A percentile compares a stretch with the other conserved stretches of the same genome.
phyloP scores from a whole-genome alignment of 2,113 vertebrate genomes.

The cat (Felis catus) region DNA sequence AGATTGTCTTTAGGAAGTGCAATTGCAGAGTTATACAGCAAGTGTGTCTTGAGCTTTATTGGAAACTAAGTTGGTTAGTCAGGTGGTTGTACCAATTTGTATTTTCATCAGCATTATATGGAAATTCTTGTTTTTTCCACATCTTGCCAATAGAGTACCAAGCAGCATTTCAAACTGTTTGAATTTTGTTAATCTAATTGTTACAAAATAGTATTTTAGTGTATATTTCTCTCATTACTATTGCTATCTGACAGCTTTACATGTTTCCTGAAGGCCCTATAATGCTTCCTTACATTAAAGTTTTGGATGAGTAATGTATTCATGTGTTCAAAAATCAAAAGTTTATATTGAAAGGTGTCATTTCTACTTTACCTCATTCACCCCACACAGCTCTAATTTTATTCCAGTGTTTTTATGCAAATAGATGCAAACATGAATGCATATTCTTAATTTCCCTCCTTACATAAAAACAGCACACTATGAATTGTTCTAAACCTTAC shows the following conservation, averaged over 20 bases:
- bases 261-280: neutral
- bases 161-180: neutral
- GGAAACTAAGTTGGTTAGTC: neutral
- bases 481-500: neutral
- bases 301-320: neutral
- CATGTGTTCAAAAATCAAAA: neutral
- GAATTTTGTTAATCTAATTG: constrained; percentile 38
- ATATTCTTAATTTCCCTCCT: neutral
- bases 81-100: neutral
- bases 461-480: neutral
- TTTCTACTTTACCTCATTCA: neutral
- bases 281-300: neutral
- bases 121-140: constrained; percentile 3
- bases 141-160: neutral
- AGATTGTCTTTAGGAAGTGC: neutral
- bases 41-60: neutral
- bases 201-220: neutral
- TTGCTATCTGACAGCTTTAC: neutral
- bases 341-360: neutral
- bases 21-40: neutral
- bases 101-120: neutral
- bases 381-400: neutral
- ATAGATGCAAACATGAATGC: neutral
- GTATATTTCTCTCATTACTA: neutral
- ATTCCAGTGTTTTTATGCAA: neutral